Conservation (phyloP, 2,113 vertebrate species). For the Mormyrus lacerda region DNA sequence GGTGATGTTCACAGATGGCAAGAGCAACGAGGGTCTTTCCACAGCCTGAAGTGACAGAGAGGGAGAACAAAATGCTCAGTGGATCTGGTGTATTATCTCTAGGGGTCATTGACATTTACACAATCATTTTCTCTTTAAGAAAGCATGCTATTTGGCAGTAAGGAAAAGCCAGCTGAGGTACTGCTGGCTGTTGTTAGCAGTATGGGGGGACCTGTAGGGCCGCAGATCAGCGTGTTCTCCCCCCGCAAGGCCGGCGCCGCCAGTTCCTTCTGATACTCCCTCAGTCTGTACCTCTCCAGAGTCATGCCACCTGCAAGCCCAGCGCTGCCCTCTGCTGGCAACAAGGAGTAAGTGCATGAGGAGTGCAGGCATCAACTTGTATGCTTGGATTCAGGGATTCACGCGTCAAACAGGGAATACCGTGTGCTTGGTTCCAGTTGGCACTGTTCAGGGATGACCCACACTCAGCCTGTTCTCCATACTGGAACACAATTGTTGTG, state of each 20-base stretch:
- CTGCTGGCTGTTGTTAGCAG: not conserved
- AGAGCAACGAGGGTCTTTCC: slow-evolving; percentile 70
- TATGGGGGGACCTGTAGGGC: slow-evolving; percentile 38
- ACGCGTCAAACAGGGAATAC: not conserved
- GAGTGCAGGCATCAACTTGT: not conserved
- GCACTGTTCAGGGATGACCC: slow-evolving; percentile 1
- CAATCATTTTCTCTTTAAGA: not conserved
- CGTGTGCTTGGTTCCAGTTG: not conserved
- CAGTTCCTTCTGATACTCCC: slow-evolving; percentile 42
- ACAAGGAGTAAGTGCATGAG: not conserved
- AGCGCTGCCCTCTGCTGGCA: not conserved
- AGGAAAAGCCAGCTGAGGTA: not conserved
- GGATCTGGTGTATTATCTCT: not conserved
- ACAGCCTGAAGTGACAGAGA: slow-evolving; percentile 49
- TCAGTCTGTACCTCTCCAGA: slow-evolving; percentile 26
- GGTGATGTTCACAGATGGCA: slow-evolving; percentile 66
- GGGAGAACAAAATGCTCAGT: not conserved
- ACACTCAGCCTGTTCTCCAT: slow-evolving; percentile 20
- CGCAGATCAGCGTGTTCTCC: slow-evolving; percentile 46
- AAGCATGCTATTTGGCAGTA: not conserved
- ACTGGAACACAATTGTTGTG: slow-evolving; percentile 27
- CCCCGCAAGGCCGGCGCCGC: slow-evolving; percentile 20
- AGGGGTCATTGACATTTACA: not conserved
- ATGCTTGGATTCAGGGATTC: not conserved
- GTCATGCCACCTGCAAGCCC: not conserved